Conservation (phyloP, 2,797 vertebrate genomes). For the Pelobates cultripes region DNA sequence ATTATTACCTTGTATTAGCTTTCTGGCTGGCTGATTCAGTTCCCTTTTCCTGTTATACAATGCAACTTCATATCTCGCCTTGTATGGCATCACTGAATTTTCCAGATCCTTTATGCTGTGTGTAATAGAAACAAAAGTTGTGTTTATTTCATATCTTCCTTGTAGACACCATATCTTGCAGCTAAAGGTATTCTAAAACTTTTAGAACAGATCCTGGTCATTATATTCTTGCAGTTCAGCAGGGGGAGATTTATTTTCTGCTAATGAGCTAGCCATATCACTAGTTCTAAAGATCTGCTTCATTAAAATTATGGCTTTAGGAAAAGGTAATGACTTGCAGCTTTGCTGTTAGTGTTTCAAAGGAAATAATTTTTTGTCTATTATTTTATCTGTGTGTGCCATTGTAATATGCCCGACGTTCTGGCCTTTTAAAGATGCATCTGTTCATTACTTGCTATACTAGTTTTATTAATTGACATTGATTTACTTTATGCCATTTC, state of each 20-base stretch:
- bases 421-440: constrained; percentile 59
- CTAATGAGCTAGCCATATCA: constrained; percentile 73
- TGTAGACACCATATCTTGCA: constrained; percentile 5
- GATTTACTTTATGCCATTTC: constrained; percentile 57
- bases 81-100: constrained; percentile 9
- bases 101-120: neutral
- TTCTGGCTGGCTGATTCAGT: neutral
- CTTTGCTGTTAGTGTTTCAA: constrained; percentile 66
- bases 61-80: constrained; percentile 15
- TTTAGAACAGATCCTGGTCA: constrained; percentile 66
- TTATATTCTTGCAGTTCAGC: constrained; percentile 68
- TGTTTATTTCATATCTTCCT: constrained; percentile 1
- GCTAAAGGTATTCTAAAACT: too few relatives aligned
- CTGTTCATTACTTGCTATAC: constrained; percentile 54
- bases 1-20: neutral
- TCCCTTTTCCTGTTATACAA: neutral
- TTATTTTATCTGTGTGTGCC: constrained; percentile 64
- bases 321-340: constrained; percentile 64
- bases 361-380: constrained; percentile 67
- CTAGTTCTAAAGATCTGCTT: constrained; percentile 70
- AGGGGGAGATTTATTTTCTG: constrained; percentile 67
- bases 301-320: constrained; percentile 69
- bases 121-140: neutral
- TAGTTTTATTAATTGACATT: constrained; percentile 64
- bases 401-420: constrained; percentile 64